These are phyloP conservation scores for Micromussa lordhowensis DNA, from an alignment of 92 coral and sea anemone genomes.

Conservation along the genomic window DNA sequence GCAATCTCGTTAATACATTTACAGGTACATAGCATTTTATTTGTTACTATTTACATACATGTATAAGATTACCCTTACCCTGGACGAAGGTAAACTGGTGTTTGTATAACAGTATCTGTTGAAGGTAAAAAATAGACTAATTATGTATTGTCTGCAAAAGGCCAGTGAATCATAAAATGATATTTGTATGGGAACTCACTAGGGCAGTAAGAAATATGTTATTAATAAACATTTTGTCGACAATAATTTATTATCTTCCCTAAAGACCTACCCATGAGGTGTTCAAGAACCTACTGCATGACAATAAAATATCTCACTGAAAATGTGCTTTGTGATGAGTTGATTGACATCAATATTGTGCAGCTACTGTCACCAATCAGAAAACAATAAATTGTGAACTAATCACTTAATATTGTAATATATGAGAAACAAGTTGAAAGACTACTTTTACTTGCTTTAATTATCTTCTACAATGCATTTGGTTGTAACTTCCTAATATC, in stretches of 20 bases:
- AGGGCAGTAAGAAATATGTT: too few relatives aligned
- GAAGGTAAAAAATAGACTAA: neutral
- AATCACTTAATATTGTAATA: neutral
- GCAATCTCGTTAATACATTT: neutral
- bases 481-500: too few relatives aligned
- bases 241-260: too few relatives aligned
- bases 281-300: neutral
- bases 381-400: neutral
- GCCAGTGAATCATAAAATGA: too few relatives aligned
- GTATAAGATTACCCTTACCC: slow-evolving; percentile 67
- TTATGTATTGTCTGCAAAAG: too few relatives aligned
- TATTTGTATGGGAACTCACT: too few relatives aligned
- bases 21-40: neutral
- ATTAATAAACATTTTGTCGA: too few relatives aligned
- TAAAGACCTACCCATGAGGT: neutral
- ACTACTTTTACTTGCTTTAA: too few relatives aligned
- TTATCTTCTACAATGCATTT: too few relatives aligned
- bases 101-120: slow-evolving; percentile 86
- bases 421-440: too few relatives aligned
- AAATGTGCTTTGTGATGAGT: neutral
- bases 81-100: slow-evolving; percentile 90
- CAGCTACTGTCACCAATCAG: neutral
- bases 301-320: neutral
- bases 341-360: neutral
- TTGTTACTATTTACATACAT: too few relatives aligned